Percentiles rank a stretch among this genome's conserved stretches.
Evolutionary conservation across 2,113 vertebrate genomes (phyloP).

Genomic region (Hippoglossus stenolepis): DNA sequence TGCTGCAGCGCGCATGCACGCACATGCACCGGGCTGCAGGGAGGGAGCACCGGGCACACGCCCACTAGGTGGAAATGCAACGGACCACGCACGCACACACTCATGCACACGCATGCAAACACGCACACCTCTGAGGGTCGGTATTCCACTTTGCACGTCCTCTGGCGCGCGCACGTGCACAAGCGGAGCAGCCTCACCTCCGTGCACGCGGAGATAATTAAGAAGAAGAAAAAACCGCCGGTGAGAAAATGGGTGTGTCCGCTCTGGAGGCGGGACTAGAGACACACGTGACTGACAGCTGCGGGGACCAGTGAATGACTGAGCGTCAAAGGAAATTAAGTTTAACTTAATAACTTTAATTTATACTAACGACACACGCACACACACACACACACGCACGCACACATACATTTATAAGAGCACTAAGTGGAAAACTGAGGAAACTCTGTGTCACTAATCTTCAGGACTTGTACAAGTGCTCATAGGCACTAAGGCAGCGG

Average conservation of each 20-base stretch:
- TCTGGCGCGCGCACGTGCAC: neutral
- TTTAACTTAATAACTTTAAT: too few relatives aligned
- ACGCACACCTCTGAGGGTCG: too few relatives aligned
- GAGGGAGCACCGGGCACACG: constrained; percentile 54
- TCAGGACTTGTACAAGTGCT: too few relatives aligned
- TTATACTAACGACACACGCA: too few relatives aligned
- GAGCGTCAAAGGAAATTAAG: neutral
- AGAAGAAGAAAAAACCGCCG: constrained; percentile 24
- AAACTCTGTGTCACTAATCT: too few relatives aligned
- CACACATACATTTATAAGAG: too few relatives aligned
- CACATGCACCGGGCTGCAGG: constrained; percentile 48
- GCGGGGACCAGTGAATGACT: constrained; percentile 22
- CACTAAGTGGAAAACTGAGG: too few relatives aligned
- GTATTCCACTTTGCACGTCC: too few relatives aligned
- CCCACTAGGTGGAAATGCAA: constrained; percentile 56
- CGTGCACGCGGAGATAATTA: constrained; percentile 28
- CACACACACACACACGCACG: too few relatives aligned
- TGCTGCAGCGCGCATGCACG: constrained; percentile 12
- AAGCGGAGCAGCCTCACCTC: neutral
- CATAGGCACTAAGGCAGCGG: too few relatives aligned
- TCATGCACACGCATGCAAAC: neutral
- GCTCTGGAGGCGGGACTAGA: constrained; percentile 42
- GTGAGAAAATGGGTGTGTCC: constrained; percentile 68
- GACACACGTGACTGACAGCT: constrained; percentile 49
- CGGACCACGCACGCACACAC: neutral